Base-by-base conservation (phyloP, 2,888 invertebrate species). In the Boloria selene region DNA sequence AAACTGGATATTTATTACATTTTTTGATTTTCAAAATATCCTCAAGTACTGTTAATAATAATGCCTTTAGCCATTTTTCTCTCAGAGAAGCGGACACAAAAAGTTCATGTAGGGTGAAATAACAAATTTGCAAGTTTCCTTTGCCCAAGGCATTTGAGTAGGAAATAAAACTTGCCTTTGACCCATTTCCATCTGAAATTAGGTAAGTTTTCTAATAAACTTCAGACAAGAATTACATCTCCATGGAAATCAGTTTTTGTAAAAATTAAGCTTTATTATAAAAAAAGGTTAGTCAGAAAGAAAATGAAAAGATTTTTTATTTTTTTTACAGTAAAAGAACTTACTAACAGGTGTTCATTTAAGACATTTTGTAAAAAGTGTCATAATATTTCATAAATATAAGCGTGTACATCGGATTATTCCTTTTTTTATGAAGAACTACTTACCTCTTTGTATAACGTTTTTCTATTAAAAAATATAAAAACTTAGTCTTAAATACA, bases 151-250 rank as follows among this genome's bases (percentile, higher is more conserved):
- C 22, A 53, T 31, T 65, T 51, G 31, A 67, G 58, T 45, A 56
- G 61, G 53, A 54, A 62, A 59, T 49, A 49, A 61, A 61, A 61
- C 51, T 61, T 56, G 44, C 22, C 64, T 49, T 45, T 61, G 56
- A 65, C 58, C 67, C 61, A 67, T 61, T 69, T 61, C 49, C 64
- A 45, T 62, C 47, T 47, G 50, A 61, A 67, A 64, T 61, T 64
- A 67, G 61, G 61, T 31, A 69, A 69, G 61, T 69, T 69, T 69
- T 64, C 54, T 64, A 64, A 64, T 69, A 69, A 69, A 53, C 17
- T 67, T 26, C n/a, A 49, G 56, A 63, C 31, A 49, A 56, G 31
- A 58, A 64, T 58, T 47, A 64, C 61, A 61, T 54, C 50, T 68
- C 44, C 49, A 53, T 61, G 49, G 16, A 61, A 22, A 55, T 55